Evolutionary conservation across 2,888 invertebrate genomes (phyloP).

Genomic region (Melanophora roralis): DNA sequence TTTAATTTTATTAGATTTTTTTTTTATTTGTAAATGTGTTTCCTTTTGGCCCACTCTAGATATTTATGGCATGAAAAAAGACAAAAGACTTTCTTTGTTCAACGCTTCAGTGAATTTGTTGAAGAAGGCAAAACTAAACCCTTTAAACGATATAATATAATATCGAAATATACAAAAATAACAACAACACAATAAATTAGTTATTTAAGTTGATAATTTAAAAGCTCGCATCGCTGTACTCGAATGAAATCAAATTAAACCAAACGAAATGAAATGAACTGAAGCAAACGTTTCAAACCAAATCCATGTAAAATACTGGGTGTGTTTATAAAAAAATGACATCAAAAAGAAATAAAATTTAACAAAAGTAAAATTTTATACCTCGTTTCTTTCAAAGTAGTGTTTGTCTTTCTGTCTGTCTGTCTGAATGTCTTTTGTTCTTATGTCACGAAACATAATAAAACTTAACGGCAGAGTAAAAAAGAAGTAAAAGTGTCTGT

Average conservation of each 20-base stretch:
- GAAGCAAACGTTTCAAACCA: neutral
- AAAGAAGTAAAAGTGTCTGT: conserved; percentile 8
- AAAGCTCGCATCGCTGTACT: neutral
- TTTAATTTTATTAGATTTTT: neutral
- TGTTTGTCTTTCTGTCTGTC: neutral
- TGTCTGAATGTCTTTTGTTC: neutral
- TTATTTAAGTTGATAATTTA: neutral
- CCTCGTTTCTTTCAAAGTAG: neutral
- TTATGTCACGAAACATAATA: conserved; percentile 8
- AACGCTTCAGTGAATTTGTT: conserved; percentile 29
- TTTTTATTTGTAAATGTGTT: neutral
- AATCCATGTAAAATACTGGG: conserved; percentile 2
- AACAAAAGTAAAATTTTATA: conserved; percentile 37
- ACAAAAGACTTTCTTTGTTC: neutral
- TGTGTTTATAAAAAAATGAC: conserved; percentile 5
- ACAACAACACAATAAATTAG: conserved; percentile 16
- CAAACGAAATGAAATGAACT: neutral
- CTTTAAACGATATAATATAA: conserved; percentile 2
- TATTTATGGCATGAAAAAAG: neutral
- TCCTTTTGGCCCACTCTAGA: neutral
- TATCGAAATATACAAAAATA: neutral
- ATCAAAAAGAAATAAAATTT: conserved; percentile 20
- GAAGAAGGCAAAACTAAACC: conserved; percentile 10
- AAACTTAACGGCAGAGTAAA: neutral
- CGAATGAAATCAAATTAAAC: neutral